These are phyloP conservation scores for Dolichallabes microphthalmus DNA, from an alignment of 2,113 vertebrate species.

Conservation along the genomic window DNA sequence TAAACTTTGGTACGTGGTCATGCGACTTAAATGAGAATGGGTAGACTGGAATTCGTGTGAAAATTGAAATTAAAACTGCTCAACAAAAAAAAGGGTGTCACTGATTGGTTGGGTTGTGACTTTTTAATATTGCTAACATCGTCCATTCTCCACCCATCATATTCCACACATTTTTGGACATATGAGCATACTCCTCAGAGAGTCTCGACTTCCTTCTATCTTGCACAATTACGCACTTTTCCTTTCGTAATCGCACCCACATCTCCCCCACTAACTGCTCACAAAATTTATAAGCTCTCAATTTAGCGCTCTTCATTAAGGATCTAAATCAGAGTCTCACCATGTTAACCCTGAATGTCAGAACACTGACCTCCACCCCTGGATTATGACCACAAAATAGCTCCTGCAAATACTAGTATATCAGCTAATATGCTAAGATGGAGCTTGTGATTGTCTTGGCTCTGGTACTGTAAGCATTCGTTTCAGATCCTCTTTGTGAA, in stretches of 20 bases:
- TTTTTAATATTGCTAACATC: neutral
- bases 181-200: neutral
- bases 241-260: neutral
- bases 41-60: neutral
- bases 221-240: neutral
- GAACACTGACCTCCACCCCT: neutral
- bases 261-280: neutral
- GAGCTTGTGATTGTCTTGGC: neutral
- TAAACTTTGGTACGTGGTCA: no score
- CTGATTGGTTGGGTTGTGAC: neutral
- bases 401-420: neutral
- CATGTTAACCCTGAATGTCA: neutral
- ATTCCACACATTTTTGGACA: neutral
- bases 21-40: no score
- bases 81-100: neutral
- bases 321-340: neutral
- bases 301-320: neutral
- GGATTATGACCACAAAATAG: neutral
- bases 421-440: neutral
- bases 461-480: no score
- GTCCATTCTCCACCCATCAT: neutral
- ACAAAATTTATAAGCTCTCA: neutral
- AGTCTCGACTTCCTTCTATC: neutral
- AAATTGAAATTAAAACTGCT: neutral
- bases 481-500: neutral